Evolutionary conservation across 2,888 invertebrate species (phyloP).

Genomic region (Dioctria linearis): DNA sequence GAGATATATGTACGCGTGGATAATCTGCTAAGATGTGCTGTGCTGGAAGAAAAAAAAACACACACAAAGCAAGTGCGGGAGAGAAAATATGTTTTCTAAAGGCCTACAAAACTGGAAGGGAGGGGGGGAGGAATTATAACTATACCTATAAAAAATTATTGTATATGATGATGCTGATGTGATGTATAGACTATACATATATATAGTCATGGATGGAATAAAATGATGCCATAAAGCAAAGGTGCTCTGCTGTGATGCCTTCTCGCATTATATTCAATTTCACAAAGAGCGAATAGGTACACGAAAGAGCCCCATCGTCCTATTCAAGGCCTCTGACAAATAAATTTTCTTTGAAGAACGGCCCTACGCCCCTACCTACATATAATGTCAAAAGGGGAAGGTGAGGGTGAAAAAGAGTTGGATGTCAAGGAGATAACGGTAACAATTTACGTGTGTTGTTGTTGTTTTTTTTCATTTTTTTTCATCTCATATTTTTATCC

Average conservation of each 20-base stretch:
- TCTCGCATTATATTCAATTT: conserved; percentile 32
- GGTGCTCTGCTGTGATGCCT: not conserved
- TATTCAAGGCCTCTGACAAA: conserved; percentile 33
- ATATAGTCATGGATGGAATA: not conserved
- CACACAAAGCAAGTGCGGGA: conserved; percentile 4
- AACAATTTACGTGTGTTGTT: not conserved
- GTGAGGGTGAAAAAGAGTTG: conserved; percentile 9
- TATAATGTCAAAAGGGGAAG: not conserved
- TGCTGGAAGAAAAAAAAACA: not conserved
- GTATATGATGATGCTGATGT: not conserved
- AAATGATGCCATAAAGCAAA: conserved; percentile 11
- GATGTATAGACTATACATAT: not conserved
- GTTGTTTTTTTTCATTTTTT: too few relatives aligned
- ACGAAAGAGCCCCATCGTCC: not conserved
- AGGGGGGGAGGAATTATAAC: not conserved
- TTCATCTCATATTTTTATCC: not conserved
- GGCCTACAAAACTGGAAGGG: not conserved
- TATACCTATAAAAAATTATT: conserved; percentile 35
- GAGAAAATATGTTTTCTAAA: conserved; percentile 22
- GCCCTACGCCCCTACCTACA: not conserved
- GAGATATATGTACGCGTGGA: conserved; percentile 22
- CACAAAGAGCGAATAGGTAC: conserved; percentile 1
- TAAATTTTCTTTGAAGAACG: conserved; percentile 9
- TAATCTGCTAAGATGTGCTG: conserved; percentile 35
- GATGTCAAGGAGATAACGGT: conserved; percentile 34